phyloP scores from a whole-genome alignment of 1,140 invertebrate species.

The Eueides isabella region DNA sequence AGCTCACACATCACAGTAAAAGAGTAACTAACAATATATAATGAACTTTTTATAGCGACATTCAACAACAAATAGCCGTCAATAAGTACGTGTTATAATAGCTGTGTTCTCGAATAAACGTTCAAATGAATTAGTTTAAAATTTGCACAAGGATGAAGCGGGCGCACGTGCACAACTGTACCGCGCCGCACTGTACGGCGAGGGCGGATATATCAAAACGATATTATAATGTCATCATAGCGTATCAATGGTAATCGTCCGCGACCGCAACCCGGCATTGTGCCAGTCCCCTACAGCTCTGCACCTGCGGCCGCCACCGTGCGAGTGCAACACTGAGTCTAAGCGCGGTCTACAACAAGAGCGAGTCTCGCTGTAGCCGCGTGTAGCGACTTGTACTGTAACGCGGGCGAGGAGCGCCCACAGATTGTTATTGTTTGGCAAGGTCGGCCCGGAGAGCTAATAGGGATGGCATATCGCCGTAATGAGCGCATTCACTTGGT shows the following conservation, averaged over 20 bases:
- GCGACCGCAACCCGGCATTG: slow-evolving; percentile 44
- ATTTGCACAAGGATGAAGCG: slow-evolving; percentile 37
- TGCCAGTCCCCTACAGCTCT: neutral
- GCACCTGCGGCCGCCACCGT: neutral
- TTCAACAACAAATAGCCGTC: neutral
- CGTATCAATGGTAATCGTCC: slow-evolving; percentile 62
- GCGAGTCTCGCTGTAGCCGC: neutral
- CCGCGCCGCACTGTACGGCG: neutral
- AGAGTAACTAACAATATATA: neutral
- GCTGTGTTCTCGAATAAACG: slow-evolving; percentile 32
- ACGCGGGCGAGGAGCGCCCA: slow-evolving; percentile 24
- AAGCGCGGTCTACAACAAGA: neutral
- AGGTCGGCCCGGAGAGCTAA: slow-evolving; percentile 40
- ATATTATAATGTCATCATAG: slow-evolving; percentile 66
- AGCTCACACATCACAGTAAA: neutral
- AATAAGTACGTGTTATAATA: slow-evolving; percentile 11
- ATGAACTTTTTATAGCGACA: neutral
- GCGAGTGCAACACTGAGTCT: neutral
- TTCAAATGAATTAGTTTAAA: slow-evolving; percentile 44
- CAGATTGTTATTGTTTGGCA: slow-evolving; percentile 39
- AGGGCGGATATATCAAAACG: slow-evolving; percentile 45
- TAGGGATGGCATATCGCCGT: slow-evolving; percentile 42
- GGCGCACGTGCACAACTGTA: slow-evolving; percentile 42
- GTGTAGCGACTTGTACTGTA: neutral
- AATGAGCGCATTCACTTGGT: slow-evolving; percentile 37